Conservation (phyloP, 2,888 invertebrate genomes). For the Xylota segnis region DNA sequence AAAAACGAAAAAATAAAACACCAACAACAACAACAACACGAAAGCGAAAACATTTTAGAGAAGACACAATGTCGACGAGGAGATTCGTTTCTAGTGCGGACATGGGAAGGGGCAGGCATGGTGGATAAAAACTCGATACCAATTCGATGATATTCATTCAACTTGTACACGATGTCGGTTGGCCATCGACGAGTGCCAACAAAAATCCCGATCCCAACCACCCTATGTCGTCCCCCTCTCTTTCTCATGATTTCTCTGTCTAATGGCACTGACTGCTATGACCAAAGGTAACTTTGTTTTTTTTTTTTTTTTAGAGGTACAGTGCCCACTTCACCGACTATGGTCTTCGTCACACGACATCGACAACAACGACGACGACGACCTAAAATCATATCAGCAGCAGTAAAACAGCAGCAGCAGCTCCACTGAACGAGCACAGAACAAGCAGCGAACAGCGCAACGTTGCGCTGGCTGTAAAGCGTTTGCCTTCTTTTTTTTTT, state of each 20-base stretch:
- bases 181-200: constrained; percentile 59
- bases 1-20: constrained; percentile 24
- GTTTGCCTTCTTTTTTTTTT: constrained; percentile 16
- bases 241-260: constrained; percentile 31
- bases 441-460: constrained; percentile 45
- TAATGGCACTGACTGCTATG: constrained; percentile 67
- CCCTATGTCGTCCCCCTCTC: constrained; percentile 18
- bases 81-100: constrained; percentile 45
- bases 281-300: constrained; percentile 71
- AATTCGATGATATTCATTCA: constrained; percentile 70
- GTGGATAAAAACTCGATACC: constrained; percentile 47
- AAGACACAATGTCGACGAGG: constrained; percentile 68
- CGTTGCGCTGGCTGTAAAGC: constrained; percentile 55
- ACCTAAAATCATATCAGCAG: constrained; percentile 73
- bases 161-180: constrained; percentile 54
- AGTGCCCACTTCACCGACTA: constrained; percentile 71
- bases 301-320: constrained; percentile 67
- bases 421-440: constrained; percentile 29
- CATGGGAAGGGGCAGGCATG: constrained; percentile 5
- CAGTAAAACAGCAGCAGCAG: constrained; percentile 44
- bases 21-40: constrained; percentile 18
- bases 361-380: constrained; percentile 51
- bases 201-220: constrained; percentile 28
- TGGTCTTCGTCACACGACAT: constrained; percentile 68
- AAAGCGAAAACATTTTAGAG: constrained; percentile 56